These are phyloP conservation scores for Andrena fulva DNA, from an alignment of 2,888 invertebrate genomes.

Conservation along the genomic window DNA sequence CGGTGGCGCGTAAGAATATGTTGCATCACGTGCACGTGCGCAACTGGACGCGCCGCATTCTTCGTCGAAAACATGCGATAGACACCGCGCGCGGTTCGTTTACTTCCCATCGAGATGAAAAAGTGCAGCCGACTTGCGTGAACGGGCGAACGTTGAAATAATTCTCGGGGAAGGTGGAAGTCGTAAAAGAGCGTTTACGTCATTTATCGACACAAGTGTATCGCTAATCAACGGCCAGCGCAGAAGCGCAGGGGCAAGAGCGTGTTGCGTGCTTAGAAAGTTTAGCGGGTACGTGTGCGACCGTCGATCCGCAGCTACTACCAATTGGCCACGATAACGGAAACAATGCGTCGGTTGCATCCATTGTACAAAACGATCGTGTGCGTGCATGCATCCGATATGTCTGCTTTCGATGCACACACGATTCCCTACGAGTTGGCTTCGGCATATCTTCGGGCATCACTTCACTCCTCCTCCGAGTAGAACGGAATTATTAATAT, in stretches of 20 bases:
- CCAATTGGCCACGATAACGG: constrained; percentile 78
- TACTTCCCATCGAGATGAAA: not conserved
- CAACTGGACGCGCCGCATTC: constrained; percentile 23
- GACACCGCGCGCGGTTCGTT: constrained; percentile 12
- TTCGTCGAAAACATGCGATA: not conserved
- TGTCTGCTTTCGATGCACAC: constrained; percentile 32
- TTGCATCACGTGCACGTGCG: constrained; percentile 37
- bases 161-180: not conserved
- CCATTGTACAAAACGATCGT: constrained; percentile 23
- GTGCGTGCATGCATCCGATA: constrained; percentile 12
- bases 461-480: constrained; percentile 4
- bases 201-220: constrained; percentile 46
- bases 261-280: constrained; percentile 72
- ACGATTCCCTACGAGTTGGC: not conserved
- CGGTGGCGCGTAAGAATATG: not conserved
- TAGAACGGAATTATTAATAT: not conserved
- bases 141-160: not conserved
- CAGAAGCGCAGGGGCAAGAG: constrained; percentile 27
- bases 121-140: not conserved
- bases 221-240: constrained; percentile 11
- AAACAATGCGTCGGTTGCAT: constrained; percentile 74
- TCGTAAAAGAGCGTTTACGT: constrained; percentile 25
- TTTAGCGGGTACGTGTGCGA: constrained; percentile 69
- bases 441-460: constrained; percentile 37
- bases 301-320: constrained; percentile 67